Conservation (phyloP, 2,888 invertebrate species). For the Phalera bucephala region DNA sequence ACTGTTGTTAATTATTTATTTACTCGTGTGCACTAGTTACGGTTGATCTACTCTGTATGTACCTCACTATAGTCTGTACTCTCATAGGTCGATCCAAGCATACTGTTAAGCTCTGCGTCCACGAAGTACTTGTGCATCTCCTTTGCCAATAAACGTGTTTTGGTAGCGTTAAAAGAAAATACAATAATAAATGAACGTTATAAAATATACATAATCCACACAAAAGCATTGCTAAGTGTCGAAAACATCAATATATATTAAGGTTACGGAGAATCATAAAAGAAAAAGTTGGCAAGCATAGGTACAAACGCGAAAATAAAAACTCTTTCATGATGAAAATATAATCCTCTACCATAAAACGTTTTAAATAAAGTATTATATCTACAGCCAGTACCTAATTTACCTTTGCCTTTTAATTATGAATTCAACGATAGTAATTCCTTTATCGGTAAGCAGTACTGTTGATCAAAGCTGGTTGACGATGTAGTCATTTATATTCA, state of each 20-base stretch:
- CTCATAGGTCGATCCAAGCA: constrained; percentile 86
- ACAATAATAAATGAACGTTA: constrained; percentile 64
- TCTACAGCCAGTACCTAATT: too few relatives aligned
- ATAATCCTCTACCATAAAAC: background rate
- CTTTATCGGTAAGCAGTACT: too few relatives aligned
- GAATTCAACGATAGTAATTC: too few relatives aligned
- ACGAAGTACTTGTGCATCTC: constrained; percentile 92
- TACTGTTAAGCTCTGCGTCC: constrained; percentile 91
- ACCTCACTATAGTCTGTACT: constrained; percentile 79
- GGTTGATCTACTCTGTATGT: constrained; percentile 51
- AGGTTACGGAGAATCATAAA: constrained; percentile 13
- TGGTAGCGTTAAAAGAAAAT: constrained; percentile 78
- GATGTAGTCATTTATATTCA: too few relatives aligned
- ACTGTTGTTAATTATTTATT: constrained; percentile 9
- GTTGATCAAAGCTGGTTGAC: too few relatives aligned
- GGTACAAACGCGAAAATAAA: background rate
- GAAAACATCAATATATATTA: constrained; percentile 14
- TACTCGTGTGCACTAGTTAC: constrained; percentile 27
- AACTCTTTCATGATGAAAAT: constrained; percentile 1
- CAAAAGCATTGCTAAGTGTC: constrained; percentile 18
- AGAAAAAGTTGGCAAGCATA: background rate
- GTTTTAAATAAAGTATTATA: too few relatives aligned
- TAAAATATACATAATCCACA: constrained; percentile 34
- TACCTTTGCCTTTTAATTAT: too few relatives aligned
- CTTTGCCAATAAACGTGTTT: constrained; percentile 83